Evolutionary conservation across 2,797 vertebrate genomes (phyloP), one percentile per base, ranked within the genome.

Genomic region (Malacoctenus gilli): DNA sequence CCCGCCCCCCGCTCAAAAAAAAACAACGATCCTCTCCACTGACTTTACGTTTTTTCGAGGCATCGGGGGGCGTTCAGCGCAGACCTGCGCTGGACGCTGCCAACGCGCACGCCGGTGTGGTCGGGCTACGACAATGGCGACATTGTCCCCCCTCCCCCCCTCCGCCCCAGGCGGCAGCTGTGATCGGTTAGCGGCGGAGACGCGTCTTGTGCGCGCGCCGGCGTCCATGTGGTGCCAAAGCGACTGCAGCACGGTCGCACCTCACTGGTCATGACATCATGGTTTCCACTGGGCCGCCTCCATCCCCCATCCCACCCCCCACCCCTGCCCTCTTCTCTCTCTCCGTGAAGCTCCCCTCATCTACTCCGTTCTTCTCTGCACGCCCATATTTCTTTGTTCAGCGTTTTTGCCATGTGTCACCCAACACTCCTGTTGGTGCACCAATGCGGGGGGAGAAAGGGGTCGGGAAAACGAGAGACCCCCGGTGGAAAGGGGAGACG

Each of bases 191-290:
- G 66, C 42, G 34, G 43, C 68, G 62, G 73, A 78, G 49, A 58
- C 37, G 59, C 31, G 31, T 54, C 66, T 18, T 60, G 59, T 62
- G 60, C 63, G 46, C 44, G 72, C 12, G 42, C 40, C 25, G 54
- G 44, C 42, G 36, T 77, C 72, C 72, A 65, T 83, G 78, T 80
- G 82, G 84, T 88, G 82, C 85, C 84, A 85, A 49, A 79, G 73
- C 49, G 80, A 81, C 80, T 86, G 78, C 79, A 79, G 83, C 75
- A 80, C 66, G 78, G 85, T 86, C 34, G 69, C 85, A 88, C 82
- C 74, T 89, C 84, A 75, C 82, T 85, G 79, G 86, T 85, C 78
- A 86, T 88, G 87, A 89, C 84, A 85, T 90, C 87, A 89, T 83
- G 77, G 56, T 89, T 87, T 87, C 80, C 86, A 85, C 77, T 80